phyloP scores from a whole-genome alignment of 2,113 vertebrate species.

The Dromiciops gliroides region DNA sequence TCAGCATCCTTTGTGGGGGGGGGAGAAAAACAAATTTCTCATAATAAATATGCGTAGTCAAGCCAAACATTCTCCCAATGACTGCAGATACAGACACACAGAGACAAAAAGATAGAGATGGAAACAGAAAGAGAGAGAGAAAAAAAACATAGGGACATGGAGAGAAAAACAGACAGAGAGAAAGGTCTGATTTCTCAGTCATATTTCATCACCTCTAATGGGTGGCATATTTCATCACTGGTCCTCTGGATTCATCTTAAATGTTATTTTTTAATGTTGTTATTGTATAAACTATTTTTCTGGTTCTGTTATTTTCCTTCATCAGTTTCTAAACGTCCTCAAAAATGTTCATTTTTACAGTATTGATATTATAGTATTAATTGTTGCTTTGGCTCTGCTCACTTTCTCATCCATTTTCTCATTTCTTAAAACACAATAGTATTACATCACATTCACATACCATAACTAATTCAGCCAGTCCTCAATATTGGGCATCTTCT shows the following conservation, averaged over 20 bases:
- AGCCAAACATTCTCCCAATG: too few species aligned
- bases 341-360: not conserved
- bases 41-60: too few species aligned
- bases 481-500: not conserved
- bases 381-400: not conserved
- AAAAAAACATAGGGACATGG: too few species aligned
- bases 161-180: too few species aligned
- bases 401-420: not conserved
- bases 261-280: not conserved
- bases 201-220: not conserved
- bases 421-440: not conserved
- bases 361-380: not conserved
- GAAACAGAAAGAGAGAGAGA: too few species aligned
- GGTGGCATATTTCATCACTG: not conserved
- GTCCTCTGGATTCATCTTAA: not conserved
- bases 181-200: too few species aligned
- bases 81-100: too few species aligned
- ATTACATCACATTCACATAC: not conserved
- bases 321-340: not conserved
- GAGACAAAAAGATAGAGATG: too few species aligned
- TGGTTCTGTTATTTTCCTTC: not conserved
- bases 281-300: not conserved
- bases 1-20: too few species aligned
- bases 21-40: too few species aligned
- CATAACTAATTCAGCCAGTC: not conserved